These are phyloP conservation scores for Pongo pygmaeus DNA, from an alignment of 2,113 vertebrate species.

Conservation along the genomic window DNA sequence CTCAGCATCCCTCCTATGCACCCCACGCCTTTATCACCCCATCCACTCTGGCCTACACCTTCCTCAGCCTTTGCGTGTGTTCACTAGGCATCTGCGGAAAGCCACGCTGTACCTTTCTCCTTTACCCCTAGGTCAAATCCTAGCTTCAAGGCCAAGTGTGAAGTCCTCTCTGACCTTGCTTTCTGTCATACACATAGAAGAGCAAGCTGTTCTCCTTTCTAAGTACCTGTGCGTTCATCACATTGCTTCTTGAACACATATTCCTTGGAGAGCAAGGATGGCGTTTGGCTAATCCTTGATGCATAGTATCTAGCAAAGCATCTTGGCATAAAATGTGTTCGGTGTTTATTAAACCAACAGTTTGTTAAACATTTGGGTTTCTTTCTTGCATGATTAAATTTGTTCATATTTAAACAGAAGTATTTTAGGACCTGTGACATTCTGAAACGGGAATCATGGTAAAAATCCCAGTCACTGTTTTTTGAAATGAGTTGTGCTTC, in stretches of 20 bases:
- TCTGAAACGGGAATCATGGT: background rate
- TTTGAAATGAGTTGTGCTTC: background rate
- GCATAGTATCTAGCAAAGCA: background rate
- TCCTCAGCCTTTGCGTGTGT: background rate
- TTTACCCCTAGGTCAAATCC: background rate
- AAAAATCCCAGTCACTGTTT: background rate
- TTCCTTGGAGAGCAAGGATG: background rate
- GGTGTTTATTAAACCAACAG: background rate
- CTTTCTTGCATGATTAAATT: background rate
- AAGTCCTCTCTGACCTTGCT: background rate
- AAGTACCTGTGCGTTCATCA: background rate
- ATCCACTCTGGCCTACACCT: background rate
- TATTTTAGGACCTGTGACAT: background rate
- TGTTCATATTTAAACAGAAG: background rate
- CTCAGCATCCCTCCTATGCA: fast-evolving
- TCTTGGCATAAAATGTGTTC: background rate
- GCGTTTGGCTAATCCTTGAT: background rate
- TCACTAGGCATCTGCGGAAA: background rate
- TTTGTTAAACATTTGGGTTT: background rate
- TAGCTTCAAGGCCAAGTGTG: background rate
- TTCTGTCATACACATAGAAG: background rate
- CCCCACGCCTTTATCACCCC: fast-evolving
- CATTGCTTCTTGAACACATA: background rate
- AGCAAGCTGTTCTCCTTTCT: background rate
- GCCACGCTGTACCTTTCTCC: background rate